A percentile compares a stretch with the other conserved stretches of the same genome.
Evolutionary conservation across 2,797 vertebrate genomes (phyloP).

Genomic region (Lophius americanus): DNA sequence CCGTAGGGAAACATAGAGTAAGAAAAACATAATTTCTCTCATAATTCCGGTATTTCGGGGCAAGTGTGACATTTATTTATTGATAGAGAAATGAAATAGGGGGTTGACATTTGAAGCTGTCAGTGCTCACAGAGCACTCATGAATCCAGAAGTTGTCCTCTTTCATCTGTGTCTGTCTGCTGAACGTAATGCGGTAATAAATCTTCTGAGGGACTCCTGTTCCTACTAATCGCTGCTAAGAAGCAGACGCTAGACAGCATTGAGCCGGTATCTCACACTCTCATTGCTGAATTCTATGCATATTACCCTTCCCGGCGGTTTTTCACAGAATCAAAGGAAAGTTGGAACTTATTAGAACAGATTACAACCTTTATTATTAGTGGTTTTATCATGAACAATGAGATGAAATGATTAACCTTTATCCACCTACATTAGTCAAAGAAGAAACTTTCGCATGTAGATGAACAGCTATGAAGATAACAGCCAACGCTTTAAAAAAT

Average conservation of each 20-base stretch:
- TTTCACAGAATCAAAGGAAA: not conserved
- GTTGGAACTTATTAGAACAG: slow-evolving; percentile 1
- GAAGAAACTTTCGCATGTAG: not conserved
- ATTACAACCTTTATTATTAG: slow-evolving; percentile 2
- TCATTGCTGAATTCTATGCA: not conserved
- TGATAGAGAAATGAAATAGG: slow-evolving; percentile 52
- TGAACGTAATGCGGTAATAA: slow-evolving; percentile 28
- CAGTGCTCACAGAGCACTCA: slow-evolving; percentile 22
- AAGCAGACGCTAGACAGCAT: slow-evolving; percentile 10
- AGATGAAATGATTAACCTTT: not conserved
- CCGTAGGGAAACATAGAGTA: slow-evolving; percentile 4
- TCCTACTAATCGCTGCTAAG: slow-evolving; percentile 33
- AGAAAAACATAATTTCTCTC: slow-evolving; percentile 19
- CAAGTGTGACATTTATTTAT: slow-evolving; percentile 42
- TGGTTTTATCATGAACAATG: slow-evolving; percentile 2
- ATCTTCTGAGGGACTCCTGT: slow-evolving; percentile 28
- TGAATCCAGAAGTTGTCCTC: slow-evolving; percentile 43
- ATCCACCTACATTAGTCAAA: not conserved
- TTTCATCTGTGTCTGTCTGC: slow-evolving; percentile 26
- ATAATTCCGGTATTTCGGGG: slow-evolving; percentile 21
- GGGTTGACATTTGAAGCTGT: slow-evolving; percentile 52
- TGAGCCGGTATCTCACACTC: slow-evolving; percentile 10
- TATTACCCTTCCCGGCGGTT: not conserved
- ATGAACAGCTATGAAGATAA: not conserved
- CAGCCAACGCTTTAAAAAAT: no score